Conservation (phyloP, 2,888 invertebrate genomes). For the Stenodema calcarata region DNA sequence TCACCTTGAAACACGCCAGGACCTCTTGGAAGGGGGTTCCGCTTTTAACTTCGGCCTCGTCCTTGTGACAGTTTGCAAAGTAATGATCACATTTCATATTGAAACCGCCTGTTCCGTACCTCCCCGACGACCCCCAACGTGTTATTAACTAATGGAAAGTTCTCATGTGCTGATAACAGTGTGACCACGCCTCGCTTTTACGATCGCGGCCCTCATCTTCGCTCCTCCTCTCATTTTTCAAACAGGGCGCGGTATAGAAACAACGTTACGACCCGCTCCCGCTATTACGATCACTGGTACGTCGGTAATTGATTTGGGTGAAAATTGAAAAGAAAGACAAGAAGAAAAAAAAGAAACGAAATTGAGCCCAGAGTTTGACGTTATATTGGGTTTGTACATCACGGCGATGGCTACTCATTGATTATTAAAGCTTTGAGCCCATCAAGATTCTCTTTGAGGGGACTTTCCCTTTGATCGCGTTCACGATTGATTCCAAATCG, state of each 20-base stretch:
- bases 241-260: not conserved
- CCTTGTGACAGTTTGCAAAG: not conserved
- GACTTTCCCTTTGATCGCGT: too few species aligned
- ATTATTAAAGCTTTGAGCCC: too few species aligned
- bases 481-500: too few species aligned
- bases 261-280: not conserved
- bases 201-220: not conserved
- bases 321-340: not conserved
- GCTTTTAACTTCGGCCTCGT: not conserved
- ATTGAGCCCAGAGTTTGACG: too few species aligned
- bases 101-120: not conserved
- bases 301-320: not conserved
- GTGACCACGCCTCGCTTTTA: not conserved
- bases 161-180: not conserved
- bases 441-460: too few species aligned
- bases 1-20: not conserved
- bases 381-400: too few species aligned
- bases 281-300: not conserved
- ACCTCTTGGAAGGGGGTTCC: not conserved
- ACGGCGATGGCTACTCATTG: too few species aligned
- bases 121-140: not conserved
- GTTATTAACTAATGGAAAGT: slow-evolving; percentile 15
- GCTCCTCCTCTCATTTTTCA: not conserved
- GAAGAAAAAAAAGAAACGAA: too few species aligned
- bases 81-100: slow-evolving; percentile 5